Evolutionary conservation across 2,113 vertebrate genomes (phyloP).

Genomic region (Herpetotheres cachinnans): DNA sequence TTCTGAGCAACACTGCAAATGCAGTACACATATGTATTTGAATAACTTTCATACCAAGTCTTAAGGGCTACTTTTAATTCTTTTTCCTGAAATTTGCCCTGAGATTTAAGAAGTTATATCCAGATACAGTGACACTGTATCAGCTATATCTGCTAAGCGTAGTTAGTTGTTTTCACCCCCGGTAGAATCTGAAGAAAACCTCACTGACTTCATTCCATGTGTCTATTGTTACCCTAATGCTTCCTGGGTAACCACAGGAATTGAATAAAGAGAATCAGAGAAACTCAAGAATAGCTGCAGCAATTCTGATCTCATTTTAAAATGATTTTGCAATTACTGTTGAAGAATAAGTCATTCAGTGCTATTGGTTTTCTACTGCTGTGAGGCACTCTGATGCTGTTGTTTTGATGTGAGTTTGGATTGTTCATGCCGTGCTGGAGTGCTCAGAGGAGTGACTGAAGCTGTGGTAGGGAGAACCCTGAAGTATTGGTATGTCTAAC

Average conservation of each 20-base stretch:
- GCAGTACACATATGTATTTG: background rate
- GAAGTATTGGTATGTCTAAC: background rate
- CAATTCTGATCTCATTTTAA: conserved; percentile 5
- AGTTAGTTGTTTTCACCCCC: background rate
- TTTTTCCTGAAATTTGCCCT: background rate
- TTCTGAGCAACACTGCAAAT: background rate
- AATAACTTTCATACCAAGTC: background rate
- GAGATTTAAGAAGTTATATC: background rate
- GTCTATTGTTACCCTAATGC: background rate
- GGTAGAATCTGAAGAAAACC: background rate
- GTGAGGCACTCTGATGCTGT: background rate
- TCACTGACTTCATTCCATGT: background rate
- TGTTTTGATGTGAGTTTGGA: conserved; percentile 1
- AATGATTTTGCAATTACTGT: conserved; percentile 33
- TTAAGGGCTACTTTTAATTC: background rate
- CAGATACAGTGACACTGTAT: background rate
- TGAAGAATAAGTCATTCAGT: background rate
- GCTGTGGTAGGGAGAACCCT: background rate
- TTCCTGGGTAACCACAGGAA: conserved; percentile 6
- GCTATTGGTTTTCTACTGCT: background rate
- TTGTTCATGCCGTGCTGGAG: background rate
- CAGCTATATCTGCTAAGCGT: background rate
- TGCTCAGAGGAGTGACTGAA: background rate
- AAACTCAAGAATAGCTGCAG: background rate
- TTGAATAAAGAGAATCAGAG: background rate